Base-by-base conservation (phyloP, 2,113 vertebrate genomes). In the Brachyistius frenatus region DNA sequence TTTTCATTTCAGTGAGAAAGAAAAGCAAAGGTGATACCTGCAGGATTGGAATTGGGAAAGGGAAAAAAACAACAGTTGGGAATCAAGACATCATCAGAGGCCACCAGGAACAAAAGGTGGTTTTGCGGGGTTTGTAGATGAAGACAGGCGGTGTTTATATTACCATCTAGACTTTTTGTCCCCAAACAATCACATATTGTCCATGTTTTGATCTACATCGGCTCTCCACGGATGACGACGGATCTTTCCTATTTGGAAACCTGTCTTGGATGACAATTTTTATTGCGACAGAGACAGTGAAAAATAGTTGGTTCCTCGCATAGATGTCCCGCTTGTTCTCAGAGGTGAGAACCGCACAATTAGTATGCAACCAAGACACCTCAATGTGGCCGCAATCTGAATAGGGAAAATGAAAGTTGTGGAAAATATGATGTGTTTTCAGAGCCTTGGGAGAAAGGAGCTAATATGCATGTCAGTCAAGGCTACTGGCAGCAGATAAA, bases 391-490 rank as follows among this genome's bases (percentile, higher is more conserved):
- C 23, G 63, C 88, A 89, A 92, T 88, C 85, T 85, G 89, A 91
- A 83, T 64, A 44, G 80, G 83, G 80, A 90, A 91, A 91, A 93
- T 92, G 78, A 91, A 85, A 86, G 77, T 91, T 90, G 82, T 14
- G 65, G 80, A 88, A 91, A 90, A 84, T 88, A 90, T 89, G 84
- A 93, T 89, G 90, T 89, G 88, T 90, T 93, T 88, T 88, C 66
- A 52, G 89, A 88, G 90, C 89, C 90, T 86, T 86, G 83, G 91
- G 90, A 92, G 72, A 85, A 80, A 76, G 70, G 73, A 87, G 86
- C 81, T 91, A 91, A 93, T 91, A 86, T 88, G 88, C 78, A 74
- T 83, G 90, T 93, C 93, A 93, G 84, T 93, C 93, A 91, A 84
- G 73, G 55, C 81, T 14, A 54, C 56, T 52, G 78, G 82, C 85